Conservation (phyloP, 2,797 vertebrate species). For the Neoniphon sammara region DNA sequence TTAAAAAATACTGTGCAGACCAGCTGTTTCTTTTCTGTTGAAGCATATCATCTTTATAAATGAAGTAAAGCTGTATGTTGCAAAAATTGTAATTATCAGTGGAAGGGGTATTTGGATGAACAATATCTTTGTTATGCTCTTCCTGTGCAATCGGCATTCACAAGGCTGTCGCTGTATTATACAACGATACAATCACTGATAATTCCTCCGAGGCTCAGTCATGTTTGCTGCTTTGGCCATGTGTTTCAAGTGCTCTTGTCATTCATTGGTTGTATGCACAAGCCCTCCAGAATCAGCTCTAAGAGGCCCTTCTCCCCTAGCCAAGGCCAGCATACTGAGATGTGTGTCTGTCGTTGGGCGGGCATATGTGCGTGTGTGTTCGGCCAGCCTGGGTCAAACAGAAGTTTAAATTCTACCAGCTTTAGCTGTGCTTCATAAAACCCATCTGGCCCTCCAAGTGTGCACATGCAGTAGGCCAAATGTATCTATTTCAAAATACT, state of each 20-base stretch:
- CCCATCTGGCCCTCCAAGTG: constrained; percentile 46
- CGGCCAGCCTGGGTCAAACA: constrained; percentile 30
- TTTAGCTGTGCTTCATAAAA: constrained; percentile 51
- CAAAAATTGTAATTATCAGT: constrained; percentile 22
- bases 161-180: constrained; percentile 38
- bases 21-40: not conserved
- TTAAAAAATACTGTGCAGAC: constrained; percentile 18
- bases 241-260: constrained; percentile 66
- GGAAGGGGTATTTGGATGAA: constrained; percentile 3
- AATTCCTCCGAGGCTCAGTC: constrained; percentile 55
- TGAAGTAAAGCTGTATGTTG: constrained; percentile 28
- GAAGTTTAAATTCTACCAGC: constrained; percentile 54
- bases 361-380: constrained; percentile 28
- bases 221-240: constrained; percentile 42
- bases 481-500: constrained; percentile 40
- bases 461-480: constrained; percentile 27
- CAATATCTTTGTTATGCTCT: not conserved
- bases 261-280: constrained; percentile 52
- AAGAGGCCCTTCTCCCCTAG: constrained; percentile 49
- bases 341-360: constrained; percentile 8
- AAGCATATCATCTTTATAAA: constrained; percentile 13
- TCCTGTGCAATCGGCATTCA: constrained; percentile 36
- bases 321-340: constrained; percentile 52
- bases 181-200: constrained; percentile 51
- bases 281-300: constrained; percentile 51